phyloP scores from a whole-genome alignment of 2,113 vertebrate genomes.

The Atlantisia rogersi region DNA sequence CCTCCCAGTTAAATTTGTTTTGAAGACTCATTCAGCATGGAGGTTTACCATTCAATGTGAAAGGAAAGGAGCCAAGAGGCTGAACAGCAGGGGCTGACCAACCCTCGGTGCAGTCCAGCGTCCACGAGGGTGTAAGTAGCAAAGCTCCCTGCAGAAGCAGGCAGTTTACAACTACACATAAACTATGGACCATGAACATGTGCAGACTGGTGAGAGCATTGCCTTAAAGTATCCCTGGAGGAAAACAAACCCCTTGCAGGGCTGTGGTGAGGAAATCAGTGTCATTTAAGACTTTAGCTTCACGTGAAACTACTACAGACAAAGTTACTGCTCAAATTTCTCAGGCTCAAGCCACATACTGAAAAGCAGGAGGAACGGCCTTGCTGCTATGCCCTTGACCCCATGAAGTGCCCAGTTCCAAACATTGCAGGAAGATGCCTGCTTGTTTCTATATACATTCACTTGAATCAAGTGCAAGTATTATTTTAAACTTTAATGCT shows the following conservation, averaged over 20 bases:
- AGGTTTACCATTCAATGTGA: background rate
- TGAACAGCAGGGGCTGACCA: background rate
- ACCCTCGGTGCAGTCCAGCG: background rate
- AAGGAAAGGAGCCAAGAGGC: background rate
- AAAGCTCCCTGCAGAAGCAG: background rate
- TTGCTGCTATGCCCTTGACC: background rate
- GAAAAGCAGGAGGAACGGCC: background rate
- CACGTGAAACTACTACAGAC: background rate
- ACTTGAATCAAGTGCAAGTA: background rate
- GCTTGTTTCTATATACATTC: background rate
- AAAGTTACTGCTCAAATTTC: background rate
- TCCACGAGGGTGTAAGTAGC: background rate
- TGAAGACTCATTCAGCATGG: background rate
- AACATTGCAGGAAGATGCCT: background rate
- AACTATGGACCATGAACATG: background rate
- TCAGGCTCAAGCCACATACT: background rate
- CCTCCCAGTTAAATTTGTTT: background rate
- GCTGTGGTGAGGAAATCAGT: background rate
- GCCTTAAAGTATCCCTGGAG: background rate
- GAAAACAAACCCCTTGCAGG: background rate
- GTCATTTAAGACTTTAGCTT: background rate
- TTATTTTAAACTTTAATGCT: background rate
- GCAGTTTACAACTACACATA: background rate
- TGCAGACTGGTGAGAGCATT: background rate
- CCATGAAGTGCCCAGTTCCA: background rate